Evolutionary conservation across 2,888 invertebrate species (phyloP).

Genomic region (Drosophila kanekoi): DNA sequence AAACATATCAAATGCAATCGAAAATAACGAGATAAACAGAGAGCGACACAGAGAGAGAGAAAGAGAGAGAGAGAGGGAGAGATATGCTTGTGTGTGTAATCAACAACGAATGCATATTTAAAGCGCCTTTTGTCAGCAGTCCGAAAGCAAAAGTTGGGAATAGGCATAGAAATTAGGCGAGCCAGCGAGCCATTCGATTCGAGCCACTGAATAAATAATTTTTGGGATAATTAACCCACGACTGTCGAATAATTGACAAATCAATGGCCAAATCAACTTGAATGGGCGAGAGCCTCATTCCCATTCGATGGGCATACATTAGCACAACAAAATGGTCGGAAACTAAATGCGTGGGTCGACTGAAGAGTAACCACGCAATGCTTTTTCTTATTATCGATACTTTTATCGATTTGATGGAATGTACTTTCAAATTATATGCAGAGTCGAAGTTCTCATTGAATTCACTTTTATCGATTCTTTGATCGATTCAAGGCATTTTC

Average conservation of each 20-base stretch:
- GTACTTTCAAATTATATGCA: too few relatives aligned
- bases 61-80: background rate
- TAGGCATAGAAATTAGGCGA: background rate
- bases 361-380: background rate
- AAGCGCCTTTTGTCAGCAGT: conserved; percentile 35
- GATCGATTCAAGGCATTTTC: too few relatives aligned
- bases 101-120: conserved; percentile 44
- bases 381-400: background rate
- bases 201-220: conserved; percentile 43
- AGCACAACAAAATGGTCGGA: background rate
- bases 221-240: conserved; percentile 20
- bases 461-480: too few relatives aligned
- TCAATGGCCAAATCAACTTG: conserved; percentile 22
- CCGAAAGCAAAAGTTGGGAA: conserved; percentile 6
- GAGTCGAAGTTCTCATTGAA: too few relatives aligned
- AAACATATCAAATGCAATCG: conserved; percentile 15
- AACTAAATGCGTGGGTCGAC: background rate
- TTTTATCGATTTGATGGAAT: background rate
- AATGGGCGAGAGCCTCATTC: background rate
- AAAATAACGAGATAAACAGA: background rate
- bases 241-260: conserved; percentile 30
- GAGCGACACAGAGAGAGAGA: background rate
- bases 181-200: conserved; percentile 6
- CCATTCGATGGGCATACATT: conserved; percentile 6
- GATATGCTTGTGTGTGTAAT: conserved; percentile 6